A percentile compares a stretch with the other conserved stretches of the same genome.
Evolutionary conservation across 2,113 vertebrate genomes (phyloP).

Genomic region (Sterna hirundo): DNA sequence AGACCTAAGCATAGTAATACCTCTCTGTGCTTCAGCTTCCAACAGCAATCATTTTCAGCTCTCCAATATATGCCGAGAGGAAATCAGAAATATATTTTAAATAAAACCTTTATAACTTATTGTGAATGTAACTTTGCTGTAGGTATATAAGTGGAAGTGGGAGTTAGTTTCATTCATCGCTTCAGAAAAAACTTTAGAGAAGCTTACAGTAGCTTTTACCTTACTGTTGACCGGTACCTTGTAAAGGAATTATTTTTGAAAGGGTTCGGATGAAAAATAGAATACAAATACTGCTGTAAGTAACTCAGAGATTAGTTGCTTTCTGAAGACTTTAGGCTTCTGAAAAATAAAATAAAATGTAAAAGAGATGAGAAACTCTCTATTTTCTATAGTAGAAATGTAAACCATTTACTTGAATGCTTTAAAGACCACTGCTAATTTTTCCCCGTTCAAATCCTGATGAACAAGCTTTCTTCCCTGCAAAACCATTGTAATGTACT

Average conservation of each 20-base stretch:
- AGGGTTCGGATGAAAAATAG: not conserved
- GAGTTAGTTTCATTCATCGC: not conserved
- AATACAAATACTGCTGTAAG: not conserved
- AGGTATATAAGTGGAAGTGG: not conserved
- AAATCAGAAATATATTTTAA: not conserved
- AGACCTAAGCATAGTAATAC: not conserved
- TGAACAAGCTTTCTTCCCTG: not conserved
- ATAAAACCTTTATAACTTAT: not conserved
- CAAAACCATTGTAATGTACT: not conserved
- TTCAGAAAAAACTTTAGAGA: not conserved
- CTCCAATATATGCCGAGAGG: not conserved
- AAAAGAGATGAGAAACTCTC: not conserved
- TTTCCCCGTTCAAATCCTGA: not conserved
- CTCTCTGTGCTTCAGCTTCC: not conserved
- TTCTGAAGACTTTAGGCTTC: not conserved
- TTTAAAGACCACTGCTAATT: not conserved
- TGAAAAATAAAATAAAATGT: accelerated
- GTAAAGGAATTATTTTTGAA: not conserved
- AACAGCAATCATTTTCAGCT: not conserved
- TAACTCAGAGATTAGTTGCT: not conserved
- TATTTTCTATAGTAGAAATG: not conserved
- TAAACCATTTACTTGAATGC: not conserved
- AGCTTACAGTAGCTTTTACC: not conserved
- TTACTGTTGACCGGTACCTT: not conserved
- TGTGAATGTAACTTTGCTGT: not conserved